Percentiles rank a stretch among this genome's conserved stretches.
Conservation (phyloP, 2,113 vertebrate genomes). For the Sminthopsis crassicaudata region DNA sequence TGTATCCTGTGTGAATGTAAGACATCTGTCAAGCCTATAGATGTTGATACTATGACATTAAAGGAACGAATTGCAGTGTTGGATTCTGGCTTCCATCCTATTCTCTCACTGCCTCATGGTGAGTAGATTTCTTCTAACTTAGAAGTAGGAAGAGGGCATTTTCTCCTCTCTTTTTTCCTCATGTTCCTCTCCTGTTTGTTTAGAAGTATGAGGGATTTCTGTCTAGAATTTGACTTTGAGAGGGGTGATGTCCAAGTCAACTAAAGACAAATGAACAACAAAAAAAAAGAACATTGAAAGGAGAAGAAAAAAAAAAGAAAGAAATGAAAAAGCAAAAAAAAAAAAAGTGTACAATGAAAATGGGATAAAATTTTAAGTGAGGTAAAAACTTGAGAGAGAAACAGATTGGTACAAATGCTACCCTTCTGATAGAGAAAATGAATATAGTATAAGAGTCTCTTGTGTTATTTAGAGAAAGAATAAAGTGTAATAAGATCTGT, state of each 20-base stretch:
- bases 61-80: conserved; percentile 59
- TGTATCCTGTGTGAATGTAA: conserved; percentile 77
- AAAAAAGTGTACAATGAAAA: not conserved
- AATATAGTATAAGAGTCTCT: not conserved
- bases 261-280: not conserved
- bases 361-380: not conserved
- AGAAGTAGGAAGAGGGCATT: not conserved
- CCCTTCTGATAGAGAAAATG: not conserved
- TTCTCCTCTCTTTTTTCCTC: not conserved
- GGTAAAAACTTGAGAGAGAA: not conserved
- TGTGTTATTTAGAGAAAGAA: not conserved
- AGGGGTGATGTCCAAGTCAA: not conserved
- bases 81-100: conserved; percentile 67
- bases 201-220: not conserved
- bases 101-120: conserved; percentile 72
- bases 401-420: not conserved
- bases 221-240: not conserved
- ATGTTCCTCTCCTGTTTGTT: not conserved
- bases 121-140: not conserved
- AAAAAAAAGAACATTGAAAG: not conserved
- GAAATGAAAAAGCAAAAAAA: not conserved
- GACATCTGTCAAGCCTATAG: conserved; percentile 30
- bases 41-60: conserved; percentile 38
- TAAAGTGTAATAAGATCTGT: not conserved
- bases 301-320: not conserved